Conservation (phyloP, 2,888 invertebrate species). For the Trichogramma evanescens region DNA sequence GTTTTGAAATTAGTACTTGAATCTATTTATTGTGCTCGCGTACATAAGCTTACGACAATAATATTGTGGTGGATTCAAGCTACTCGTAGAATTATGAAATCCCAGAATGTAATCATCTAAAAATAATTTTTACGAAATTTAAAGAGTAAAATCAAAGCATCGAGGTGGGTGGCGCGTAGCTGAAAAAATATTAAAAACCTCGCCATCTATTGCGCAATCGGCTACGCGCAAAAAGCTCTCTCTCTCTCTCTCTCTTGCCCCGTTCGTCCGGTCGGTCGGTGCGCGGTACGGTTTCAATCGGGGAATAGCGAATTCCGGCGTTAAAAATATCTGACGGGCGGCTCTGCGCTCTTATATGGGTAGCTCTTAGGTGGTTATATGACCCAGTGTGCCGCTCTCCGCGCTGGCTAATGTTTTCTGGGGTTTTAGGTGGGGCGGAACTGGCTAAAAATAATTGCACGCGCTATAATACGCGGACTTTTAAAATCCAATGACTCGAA, state of each 20-base stretch:
- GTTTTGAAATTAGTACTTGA: no score
- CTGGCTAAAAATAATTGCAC: constrained; percentile 8
- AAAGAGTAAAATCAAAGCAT: no score
- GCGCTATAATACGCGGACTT: constrained; percentile 2
- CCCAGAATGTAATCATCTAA: no score
- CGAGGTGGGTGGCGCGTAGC: no score
- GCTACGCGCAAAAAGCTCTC: background rate
- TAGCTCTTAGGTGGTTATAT: constrained; percentile 38
- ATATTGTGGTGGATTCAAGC: no score
- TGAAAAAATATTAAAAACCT: background rate
- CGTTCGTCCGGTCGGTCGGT: background rate
- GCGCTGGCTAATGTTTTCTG: background rate
- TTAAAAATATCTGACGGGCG: constrained; percentile 43
- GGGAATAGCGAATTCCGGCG: constrained; percentile 30
- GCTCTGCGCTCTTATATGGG: constrained; percentile 41
- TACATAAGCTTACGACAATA: no score
- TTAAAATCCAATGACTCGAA: background rate
- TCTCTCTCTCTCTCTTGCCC: no score
- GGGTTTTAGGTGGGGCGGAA: background rate
- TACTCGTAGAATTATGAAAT: no score
- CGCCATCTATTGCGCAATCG: constrained; percentile 8
- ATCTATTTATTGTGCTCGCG: no score
- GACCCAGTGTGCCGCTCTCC: constrained; percentile 32
- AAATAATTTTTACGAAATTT: no score
- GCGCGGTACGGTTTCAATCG: constrained; percentile 25